Conservation (phyloP, 1,140 invertebrate species). For the Aphis craccivora region DNA sequence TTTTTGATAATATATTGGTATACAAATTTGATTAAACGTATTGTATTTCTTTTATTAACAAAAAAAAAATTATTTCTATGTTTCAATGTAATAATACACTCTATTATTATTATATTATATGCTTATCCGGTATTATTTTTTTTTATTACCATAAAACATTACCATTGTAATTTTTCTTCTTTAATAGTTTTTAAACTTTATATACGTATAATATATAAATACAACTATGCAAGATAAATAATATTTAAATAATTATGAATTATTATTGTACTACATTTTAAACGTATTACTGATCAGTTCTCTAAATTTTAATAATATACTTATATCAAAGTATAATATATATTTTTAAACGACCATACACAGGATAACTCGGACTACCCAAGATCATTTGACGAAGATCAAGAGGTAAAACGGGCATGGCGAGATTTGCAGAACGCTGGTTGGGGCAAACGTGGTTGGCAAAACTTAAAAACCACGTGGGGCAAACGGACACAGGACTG, state of each 20-base stretch:
- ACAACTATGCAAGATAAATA: background rate
- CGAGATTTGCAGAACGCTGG: conserved; percentile 59
- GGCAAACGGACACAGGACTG: conserved; percentile 61
- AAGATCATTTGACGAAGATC: conserved; percentile 51
- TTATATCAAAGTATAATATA: background rate
- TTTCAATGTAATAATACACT: background rate
- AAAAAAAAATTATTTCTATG: background rate
- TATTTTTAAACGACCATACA: background rate
- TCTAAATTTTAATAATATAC: background rate
- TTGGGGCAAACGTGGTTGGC: conserved; percentile 62
- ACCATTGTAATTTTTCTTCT: background rate
- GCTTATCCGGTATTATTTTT: background rate
- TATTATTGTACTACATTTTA: background rate
- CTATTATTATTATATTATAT: background rate
- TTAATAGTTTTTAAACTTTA: background rate
- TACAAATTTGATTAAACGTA: background rate
- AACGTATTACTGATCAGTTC: background rate
- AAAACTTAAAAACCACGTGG: conserved; percentile 61
- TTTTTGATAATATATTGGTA: background rate
- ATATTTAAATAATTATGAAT: background rate
- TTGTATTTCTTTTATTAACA: background rate
- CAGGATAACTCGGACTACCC: conserved; percentile 44
- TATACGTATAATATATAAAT: background rate
- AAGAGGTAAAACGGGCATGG: conserved; percentile 60
- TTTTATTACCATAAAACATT: background rate